A percentile compares a stretch with the other conserved stretches of the same genome.
These are phyloP conservation scores for Mimumesa dahlbomi DNA, from an alignment of 2,888 invertebrate genomes.

Conservation along the genomic window DNA sequence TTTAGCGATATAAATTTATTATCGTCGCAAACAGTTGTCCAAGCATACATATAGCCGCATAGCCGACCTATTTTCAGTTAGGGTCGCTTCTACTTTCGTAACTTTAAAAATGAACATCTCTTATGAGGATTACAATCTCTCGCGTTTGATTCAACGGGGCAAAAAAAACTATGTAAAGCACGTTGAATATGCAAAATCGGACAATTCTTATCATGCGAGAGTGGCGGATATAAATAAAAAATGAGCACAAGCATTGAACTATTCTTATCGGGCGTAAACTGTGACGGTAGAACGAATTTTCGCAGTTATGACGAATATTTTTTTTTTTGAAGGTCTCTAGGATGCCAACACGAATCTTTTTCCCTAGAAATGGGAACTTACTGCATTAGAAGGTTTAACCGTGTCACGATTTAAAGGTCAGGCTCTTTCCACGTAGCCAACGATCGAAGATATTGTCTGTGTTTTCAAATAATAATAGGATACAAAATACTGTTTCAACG, in stretches of 20 bases:
- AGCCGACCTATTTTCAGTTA: conserved; percentile 26
- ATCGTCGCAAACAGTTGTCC: background rate
- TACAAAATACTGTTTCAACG: conserved; percentile 11
- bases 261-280: too few species aligned
- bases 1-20: conserved; percentile 22
- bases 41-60: conserved; percentile 12
- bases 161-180: too few species aligned
- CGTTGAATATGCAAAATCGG: too few species aligned
- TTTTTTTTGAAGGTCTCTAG: conserved; percentile 8
- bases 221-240: too few species aligned
- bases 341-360: conserved; percentile 42
- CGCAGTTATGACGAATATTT: background rate
- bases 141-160: too few species aligned
- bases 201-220: too few species aligned
- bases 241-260: too few species aligned
- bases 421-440: conserved; percentile 57
- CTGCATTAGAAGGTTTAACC: conserved; percentile 50
- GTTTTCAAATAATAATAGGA: conserved; percentile 40
- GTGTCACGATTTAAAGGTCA: conserved; percentile 63
- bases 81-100: background rate
- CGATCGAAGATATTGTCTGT: conserved; percentile 54
- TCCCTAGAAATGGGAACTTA: conserved; percentile 31
- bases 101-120: conserved; percentile 3
- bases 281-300: conserved; percentile 9
- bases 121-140: too few species aligned